A percentile compares a stretch with the other conserved stretches of the same genome.
These are phyloP conservation scores for Trogon surrucura DNA, from an alignment of 2,113 vertebrate species.

Conservation along the genomic window DNA sequence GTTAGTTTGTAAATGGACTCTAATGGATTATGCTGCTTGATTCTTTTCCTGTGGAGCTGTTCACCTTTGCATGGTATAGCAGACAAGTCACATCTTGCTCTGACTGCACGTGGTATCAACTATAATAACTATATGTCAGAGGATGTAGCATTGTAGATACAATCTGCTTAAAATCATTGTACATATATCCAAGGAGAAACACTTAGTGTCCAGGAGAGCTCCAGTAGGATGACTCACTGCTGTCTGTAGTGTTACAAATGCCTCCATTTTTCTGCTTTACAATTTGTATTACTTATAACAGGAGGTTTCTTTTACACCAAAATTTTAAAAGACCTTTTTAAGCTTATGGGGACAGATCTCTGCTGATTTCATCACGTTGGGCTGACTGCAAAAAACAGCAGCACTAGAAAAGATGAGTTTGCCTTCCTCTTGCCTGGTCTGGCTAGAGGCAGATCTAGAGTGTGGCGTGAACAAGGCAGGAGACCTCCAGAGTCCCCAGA, in stretches of 20 bases:
- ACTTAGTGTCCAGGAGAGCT: neutral
- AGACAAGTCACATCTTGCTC: conserved; percentile 63
- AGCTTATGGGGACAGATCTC: neutral
- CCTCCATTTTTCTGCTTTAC: neutral
- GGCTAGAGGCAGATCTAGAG: neutral
- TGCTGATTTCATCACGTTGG: neutral
- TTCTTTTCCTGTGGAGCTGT: conserved; percentile 45
- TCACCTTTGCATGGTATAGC: conserved; percentile 66
- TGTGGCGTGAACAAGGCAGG: rapidly evolving
- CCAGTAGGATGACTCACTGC: neutral
- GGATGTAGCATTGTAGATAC: conserved; percentile 3
- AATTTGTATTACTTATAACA: neutral
- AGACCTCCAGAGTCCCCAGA: neutral
- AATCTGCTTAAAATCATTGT: conserved; percentile 29
- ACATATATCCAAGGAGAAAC: neutral
- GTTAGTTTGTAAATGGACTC: conserved; percentile 67
- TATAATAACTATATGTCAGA: conserved; percentile 63
- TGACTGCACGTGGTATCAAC: conserved; percentile 6
- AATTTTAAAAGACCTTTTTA: neutral
- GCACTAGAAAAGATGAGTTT: neutral
- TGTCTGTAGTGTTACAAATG: neutral
- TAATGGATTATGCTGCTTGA: conserved; percentile 58
- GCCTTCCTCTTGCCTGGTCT: neutral
- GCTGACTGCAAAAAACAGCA: neutral
- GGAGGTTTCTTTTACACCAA: neutral